Evolutionary conservation across 2,888 invertebrate species (phyloP).

Genomic region (Linnaemya vulpina): DNA sequence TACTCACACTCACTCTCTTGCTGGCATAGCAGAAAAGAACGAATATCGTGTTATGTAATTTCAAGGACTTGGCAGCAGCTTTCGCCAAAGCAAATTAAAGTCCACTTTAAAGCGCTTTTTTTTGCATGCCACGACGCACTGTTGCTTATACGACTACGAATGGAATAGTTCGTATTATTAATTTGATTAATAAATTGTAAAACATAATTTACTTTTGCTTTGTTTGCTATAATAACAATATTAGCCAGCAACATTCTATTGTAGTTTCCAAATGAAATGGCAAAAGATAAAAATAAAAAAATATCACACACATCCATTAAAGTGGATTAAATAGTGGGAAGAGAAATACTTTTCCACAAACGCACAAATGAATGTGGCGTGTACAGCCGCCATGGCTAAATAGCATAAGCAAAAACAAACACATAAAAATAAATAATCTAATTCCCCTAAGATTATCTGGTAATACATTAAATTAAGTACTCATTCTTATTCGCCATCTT

Average conservation of each 20-base stretch:
- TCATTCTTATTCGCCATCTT: conserved; percentile 50
- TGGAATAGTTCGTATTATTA: neutral
- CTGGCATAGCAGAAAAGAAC: neutral
- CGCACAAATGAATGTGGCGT: neutral
- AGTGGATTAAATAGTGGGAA: conserved; percentile 78
- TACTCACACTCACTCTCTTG: neutral
- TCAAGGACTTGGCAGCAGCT: neutral
- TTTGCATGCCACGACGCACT: neutral
- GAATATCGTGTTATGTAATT: conserved; percentile 32
- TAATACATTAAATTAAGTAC: conserved; percentile 70
- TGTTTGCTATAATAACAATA: neutral
- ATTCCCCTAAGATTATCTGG: conserved; percentile 69
- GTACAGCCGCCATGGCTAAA: neutral
- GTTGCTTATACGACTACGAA: conserved; percentile 12
- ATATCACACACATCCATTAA: conserved; percentile 77
- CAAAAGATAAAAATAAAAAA: neutral
- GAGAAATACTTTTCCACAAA: conserved; percentile 23
- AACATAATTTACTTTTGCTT: conserved; percentile 3
- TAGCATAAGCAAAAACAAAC: conserved; percentile 46
- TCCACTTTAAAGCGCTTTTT: conserved; percentile 28
- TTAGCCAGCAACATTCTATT: neutral
- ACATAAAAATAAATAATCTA: conserved; percentile 77
- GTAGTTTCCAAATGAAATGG: conserved; percentile 14
- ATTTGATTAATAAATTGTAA: conserved; percentile 1
- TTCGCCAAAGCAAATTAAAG: conserved; percentile 4